Evolutionary conservation across 2,888 invertebrate species (phyloP).

Genomic region (Artemia sp.): DNA sequence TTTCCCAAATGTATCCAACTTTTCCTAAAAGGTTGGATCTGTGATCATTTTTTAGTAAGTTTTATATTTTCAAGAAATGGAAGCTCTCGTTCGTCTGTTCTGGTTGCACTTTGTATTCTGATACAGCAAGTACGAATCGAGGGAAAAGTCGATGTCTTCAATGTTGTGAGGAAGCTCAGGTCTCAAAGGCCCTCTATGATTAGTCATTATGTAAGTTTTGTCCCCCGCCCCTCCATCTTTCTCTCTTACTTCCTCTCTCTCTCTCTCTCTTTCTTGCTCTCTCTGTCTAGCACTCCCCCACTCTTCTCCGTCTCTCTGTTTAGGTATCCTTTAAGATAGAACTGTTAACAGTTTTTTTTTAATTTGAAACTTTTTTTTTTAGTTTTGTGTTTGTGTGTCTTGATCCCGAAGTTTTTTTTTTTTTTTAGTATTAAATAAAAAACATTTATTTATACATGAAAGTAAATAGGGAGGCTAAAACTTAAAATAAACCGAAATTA

Average conservation of each 20-base stretch:
- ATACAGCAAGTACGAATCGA: slow-evolving; percentile 68
- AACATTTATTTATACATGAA: no score
- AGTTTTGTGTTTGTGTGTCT: no score
- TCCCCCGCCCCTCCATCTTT: not conserved
- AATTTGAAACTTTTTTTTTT: not conserved
- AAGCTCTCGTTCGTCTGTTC: slow-evolving; percentile 73
- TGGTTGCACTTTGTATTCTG: slow-evolving; percentile 68
- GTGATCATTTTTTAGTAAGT: slow-evolving; percentile 41
- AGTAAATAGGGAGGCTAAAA: no score
- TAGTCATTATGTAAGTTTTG: slow-evolving; percentile 54
- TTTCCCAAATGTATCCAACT: no score
- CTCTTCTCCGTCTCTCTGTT: slow-evolving; percentile 11
- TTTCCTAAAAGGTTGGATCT: slow-evolving; percentile 29
- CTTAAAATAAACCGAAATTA: no score
- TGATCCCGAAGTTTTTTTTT: no score
- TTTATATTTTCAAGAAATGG: slow-evolving; percentile 43
- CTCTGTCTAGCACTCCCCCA: no score
- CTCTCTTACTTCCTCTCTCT: no score
- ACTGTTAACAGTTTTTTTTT: slow-evolving; percentile 18
- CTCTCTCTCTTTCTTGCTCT: no score
- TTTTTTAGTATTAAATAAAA: no score
- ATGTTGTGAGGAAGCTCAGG: slow-evolving; percentile 60
- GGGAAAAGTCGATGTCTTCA: slow-evolving; percentile 68
- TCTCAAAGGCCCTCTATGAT: slow-evolving; percentile 67
- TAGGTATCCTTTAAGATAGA: not conserved